A percentile compares a stretch with the other conserved stretches of the same genome.
These are phyloP conservation scores for Cephalopholis sonnerati DNA, from an alignment of 2,113 vertebrate species.

Conservation along the genomic window DNA sequence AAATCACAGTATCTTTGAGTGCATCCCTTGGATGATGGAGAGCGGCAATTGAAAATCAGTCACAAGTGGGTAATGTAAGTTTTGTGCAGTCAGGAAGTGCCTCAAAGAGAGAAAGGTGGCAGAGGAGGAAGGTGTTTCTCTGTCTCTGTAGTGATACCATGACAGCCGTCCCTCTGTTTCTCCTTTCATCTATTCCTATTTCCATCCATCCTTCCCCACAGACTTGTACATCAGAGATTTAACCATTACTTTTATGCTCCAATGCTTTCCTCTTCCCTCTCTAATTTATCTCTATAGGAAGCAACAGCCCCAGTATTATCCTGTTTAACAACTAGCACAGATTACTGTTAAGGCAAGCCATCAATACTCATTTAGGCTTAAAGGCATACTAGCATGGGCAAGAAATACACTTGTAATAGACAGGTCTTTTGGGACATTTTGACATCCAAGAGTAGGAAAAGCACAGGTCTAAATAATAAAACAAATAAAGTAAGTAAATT, in stretches of 20 bases:
- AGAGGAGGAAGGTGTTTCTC: conserved; percentile 3
- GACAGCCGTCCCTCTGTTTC: conserved; percentile 30
- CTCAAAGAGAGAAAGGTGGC: not conserved
- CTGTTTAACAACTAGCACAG: conserved; percentile 27
- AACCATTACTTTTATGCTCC: conserved; percentile 33
- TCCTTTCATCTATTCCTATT: conserved; percentile 34
- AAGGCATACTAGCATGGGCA: not conserved
- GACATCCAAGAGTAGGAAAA: no score
- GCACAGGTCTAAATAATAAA: no score
- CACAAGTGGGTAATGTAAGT: not conserved
- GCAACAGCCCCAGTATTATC: conserved; percentile 19
- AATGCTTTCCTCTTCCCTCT: conserved; percentile 18
- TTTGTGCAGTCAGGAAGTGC: not conserved
- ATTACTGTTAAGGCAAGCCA: conserved; percentile 40
- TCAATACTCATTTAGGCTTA: conserved; percentile 13
- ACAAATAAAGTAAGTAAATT: no score
- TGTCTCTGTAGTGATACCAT: conserved; percentile 33
- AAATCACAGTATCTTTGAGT: not conserved
- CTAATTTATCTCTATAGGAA: not conserved
- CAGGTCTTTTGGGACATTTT: not conserved
- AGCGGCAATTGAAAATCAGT: no score
- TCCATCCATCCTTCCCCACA: conserved; percentile 44
- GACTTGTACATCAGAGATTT: conserved; percentile 57
- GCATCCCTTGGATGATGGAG: no score
- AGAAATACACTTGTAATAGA: not conserved